These are phyloP conservation scores for Drosophila busckii DNA, from an alignment of 1,140 invertebrate species.

Conservation along the genomic window DNA sequence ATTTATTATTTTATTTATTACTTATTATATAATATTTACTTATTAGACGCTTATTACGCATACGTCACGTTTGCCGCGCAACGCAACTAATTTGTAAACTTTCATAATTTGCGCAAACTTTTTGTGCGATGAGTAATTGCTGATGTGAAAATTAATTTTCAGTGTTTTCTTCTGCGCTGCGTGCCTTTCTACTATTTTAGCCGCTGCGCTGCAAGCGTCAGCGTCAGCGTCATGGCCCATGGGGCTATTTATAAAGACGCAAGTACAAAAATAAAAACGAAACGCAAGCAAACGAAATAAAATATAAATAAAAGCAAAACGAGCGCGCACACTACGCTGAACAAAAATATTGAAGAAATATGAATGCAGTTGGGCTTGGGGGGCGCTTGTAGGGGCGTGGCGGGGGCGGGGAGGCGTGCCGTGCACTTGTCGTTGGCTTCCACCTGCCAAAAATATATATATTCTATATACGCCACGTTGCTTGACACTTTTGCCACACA, in stretches of 20 bases:
- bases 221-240: background rate
- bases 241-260: slow-evolving; percentile 42
- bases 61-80: slow-evolving; percentile 55
- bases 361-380: slow-evolving; percentile 59
- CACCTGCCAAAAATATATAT: slow-evolving; percentile 70
- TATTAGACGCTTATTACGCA: too few relatives aligned
- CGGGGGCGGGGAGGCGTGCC: too few relatives aligned
- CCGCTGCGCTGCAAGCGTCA: slow-evolving; percentile 2
- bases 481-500: slow-evolving; percentile 57
- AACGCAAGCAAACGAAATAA: slow-evolving; percentile 6
- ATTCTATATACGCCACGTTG: slow-evolving; percentile 37
- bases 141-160: slow-evolving; percentile 75
- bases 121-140: slow-evolving; percentile 69
- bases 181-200: too few relatives aligned
- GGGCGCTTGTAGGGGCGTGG: too few relatives aligned
- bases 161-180: slow-evolving; percentile 52
- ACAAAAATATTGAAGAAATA: slow-evolving; percentile 71
- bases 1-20: slow-evolving; percentile 30
- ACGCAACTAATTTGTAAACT: background rate
- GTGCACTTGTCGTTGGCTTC: slow-evolving; percentile 60
- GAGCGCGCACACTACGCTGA: too few relatives aligned
- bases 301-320: slow-evolving; percentile 25
- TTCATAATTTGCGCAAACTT: slow-evolving; percentile 5
- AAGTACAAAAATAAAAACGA: too few relatives aligned
- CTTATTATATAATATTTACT: slow-evolving; percentile 43